Evolutionary conservation across 2,797 vertebrate species (phyloP), one percentile per base, ranked within the genome.

Genomic region (Nothura maculosa): DNA sequence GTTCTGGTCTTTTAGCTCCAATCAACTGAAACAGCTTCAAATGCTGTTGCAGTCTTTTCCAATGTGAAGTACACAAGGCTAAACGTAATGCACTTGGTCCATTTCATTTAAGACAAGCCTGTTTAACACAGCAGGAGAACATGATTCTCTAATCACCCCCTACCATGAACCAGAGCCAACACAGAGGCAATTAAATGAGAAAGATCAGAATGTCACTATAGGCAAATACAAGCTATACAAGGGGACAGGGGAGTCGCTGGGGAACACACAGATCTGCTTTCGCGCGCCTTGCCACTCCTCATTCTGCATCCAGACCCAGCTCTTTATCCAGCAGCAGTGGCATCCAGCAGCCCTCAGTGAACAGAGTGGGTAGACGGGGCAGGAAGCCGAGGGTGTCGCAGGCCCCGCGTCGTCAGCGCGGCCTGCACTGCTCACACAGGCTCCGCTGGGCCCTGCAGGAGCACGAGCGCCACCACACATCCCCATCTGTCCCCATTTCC

Each of bases 1-100:
- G 70, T 81, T 94, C 84, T 91, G 70, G 55, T 85, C 77, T 95
- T 93, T 93, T 85, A 87, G 89, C 66, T 89, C 91, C 82, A 84
- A 32, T 84, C 87, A 92, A 79, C 77, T 85, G 87, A 93, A 94
- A 90, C 82, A 6, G 77, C 85, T 87, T 92, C 92, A 73, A 86
- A 54, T 42, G 60, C 74, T 48, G 55, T 64, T 79, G 30, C 4
- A 42, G 58, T 42, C 77, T 76, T 93, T 85, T 76, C 60, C 76
- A 63, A 5, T 10, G 62, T 9, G 73, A 81, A 62, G 58, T 38
- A 38, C 9, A 60, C 45, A 60, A 47, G 32, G 7, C 45, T 72
- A 54, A 34, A 70, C 8, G 68, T 57, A 85, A 88, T 3, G 54
- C 38, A 17, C 79, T 92, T 42, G 43, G 55, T 85, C 73, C 50